Base-by-base conservation (phyloP, 2,113 vertebrate genomes). In the Pipra filicauda region DNA sequence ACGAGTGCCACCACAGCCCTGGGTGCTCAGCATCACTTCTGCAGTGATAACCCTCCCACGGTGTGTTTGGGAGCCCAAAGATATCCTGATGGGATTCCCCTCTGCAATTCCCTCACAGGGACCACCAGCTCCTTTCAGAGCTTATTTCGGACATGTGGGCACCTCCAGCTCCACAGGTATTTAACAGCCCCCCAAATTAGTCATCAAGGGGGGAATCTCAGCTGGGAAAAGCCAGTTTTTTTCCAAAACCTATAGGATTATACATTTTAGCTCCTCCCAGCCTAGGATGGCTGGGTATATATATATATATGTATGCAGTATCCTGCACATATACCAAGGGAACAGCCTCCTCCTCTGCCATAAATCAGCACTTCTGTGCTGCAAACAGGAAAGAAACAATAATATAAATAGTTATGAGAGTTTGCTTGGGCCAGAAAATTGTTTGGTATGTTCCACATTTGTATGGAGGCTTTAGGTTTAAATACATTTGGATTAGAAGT, bases 341-440 rank as follows among this genome's bases (percentile, higher is more conserved):
- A 62, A 28, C 31, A 74, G 12, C 55, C 19, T 74, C 33, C 26
- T 74, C 24, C 43, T 73, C 15, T 48, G 37, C 75, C 35, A 2
- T 7, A 3, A 8, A 6, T 41, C 49, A 62, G 18, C 51, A 71
- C 12, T 26, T 58, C 8, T 37, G 4, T 55, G 35, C 39, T 67
- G 20, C 24, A 71, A 31, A 82, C 1, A 41, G 16, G 4, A 66
- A 41, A 31, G 1, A 12, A 41, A 27, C 3, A 27, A 15, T 0
- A 5, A 71, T 13, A 4, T 33, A 8, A n/a, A 15, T 4, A 31
- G 7, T 51, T 20, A 15, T 0, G 4, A 37, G n/a, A 65, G 21
- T 33, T 79, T 41, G 31, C 28, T 23, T 14, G 48, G 72, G 35
- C 5, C 64, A 55, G 33, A 14, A 65, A n/a, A 57, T 26, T 7